Evolutionary conservation across 2,797 vertebrate genomes (phyloP).

Genomic region (Chanos chanos): DNA sequence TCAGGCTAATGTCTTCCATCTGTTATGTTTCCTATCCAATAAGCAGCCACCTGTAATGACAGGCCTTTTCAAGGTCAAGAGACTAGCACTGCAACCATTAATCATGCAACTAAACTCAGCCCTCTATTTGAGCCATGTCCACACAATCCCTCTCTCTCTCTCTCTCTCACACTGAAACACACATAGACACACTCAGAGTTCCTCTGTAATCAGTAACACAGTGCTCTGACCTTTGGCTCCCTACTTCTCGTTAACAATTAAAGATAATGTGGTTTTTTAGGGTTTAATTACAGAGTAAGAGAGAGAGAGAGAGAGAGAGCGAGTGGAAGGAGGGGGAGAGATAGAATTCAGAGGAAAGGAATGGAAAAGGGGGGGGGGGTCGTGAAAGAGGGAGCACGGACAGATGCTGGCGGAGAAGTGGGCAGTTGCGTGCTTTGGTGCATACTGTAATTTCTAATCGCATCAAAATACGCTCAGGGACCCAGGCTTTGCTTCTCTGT

Average conservation of each 20-base stretch:
- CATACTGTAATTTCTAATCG: too few relatives aligned
- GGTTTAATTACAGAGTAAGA: slow-evolving; percentile 8
- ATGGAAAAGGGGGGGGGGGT: too few relatives aligned
- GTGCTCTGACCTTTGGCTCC: slow-evolving; percentile 14
- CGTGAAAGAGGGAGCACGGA: too few relatives aligned
- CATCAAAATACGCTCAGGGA: too few relatives aligned
- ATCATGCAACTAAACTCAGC: slow-evolving; percentile 29
- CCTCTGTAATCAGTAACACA: slow-evolving; percentile 11
- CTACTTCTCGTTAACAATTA: slow-evolving; percentile 20
- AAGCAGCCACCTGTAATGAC: slow-evolving; percentile 40
- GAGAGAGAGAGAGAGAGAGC: neutral
- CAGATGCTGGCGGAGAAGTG: too few relatives aligned
- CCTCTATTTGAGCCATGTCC: too few relatives aligned
- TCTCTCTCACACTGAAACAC: neutral
- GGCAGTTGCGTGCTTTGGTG: too few relatives aligned
- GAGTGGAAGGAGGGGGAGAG: neutral
- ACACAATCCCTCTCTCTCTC: neutral
- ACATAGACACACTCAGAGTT: neutral
- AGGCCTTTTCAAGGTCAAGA: slow-evolving; percentile 42
- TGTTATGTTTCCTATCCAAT: slow-evolving; percentile 28
- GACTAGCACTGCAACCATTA: slow-evolving; percentile 35
- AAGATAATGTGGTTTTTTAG: slow-evolving; percentile 12
- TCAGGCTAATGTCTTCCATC: slow-evolving; percentile 39
- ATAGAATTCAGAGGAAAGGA: too few relatives aligned
- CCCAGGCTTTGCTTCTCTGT: too few relatives aligned